phyloP scores from a whole-genome alignment of 64 coral and sea anemone genomes.

The Stichodactyla mertensii region DNA sequence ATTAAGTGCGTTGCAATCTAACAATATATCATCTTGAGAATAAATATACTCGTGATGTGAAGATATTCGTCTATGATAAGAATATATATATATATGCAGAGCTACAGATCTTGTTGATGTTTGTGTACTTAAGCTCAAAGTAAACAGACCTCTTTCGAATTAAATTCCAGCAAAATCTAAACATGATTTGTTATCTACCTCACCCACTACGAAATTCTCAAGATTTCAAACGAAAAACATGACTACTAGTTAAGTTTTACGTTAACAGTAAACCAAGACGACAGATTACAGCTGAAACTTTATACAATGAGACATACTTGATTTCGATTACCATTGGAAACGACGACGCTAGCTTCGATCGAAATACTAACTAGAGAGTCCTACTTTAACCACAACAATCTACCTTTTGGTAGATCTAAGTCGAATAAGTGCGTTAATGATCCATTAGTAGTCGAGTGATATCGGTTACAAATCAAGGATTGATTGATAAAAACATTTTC shows the following conservation, averaged over 20 bases:
- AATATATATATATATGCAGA: neutral
- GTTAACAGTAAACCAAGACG: neutral
- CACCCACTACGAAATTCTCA: neutral
- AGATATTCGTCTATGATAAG: neutral
- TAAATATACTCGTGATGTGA: neutral
- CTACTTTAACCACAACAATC: neutral
- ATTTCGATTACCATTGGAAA: constrained; percentile 20
- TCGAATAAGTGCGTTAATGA: neutral
- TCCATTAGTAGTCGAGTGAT: neutral
- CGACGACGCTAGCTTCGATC: constrained; percentile 25
- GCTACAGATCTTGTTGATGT: neutral
- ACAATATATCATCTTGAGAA: too few relatives aligned
- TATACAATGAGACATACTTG: neutral
- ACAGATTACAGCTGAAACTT: neutral
- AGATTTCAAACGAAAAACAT: neutral
- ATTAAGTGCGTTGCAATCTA: too few relatives aligned
- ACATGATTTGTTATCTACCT: neutral
- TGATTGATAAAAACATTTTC: neutral
- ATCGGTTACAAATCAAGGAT: constrained; percentile 13
- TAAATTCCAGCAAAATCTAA: too few relatives aligned
- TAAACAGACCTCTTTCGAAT: too few relatives aligned
- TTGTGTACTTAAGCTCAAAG: too few relatives aligned
- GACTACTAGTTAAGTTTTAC: neutral
- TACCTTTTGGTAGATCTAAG: neutral
- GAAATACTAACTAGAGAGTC: neutral